Evolutionary conservation across 2,797 vertebrate genomes (phyloP).

Genomic region (Hippocampus kuda): DNA sequence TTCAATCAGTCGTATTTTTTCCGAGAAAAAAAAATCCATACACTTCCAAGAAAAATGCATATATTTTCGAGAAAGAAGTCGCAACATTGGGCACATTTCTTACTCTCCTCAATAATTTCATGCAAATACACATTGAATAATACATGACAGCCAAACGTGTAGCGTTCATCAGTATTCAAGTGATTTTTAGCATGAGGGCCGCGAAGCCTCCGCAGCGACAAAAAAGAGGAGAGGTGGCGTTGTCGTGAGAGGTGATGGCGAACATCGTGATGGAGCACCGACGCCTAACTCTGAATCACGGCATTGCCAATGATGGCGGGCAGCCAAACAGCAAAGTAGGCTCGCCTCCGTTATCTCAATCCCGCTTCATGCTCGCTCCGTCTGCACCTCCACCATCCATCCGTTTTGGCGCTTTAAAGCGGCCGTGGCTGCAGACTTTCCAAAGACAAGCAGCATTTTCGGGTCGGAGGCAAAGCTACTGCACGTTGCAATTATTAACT

Average conservation of each 20-base stretch:
- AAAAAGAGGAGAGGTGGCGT: conserved; percentile 6
- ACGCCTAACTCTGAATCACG: conserved; percentile 37
- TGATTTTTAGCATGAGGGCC: background rate
- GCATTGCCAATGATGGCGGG: conserved; percentile 39
- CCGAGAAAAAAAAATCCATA: no score
- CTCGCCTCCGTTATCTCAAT: conserved; percentile 46
- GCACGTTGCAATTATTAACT: background rate
- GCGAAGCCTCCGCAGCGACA: background rate
- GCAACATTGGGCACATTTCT: no score
- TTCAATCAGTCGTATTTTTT: no score
- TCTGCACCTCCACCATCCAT: conserved; percentile 34
- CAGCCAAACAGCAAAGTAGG: conserved; percentile 29
- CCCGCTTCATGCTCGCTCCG: conserved; percentile 35
- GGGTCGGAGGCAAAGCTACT: no score
- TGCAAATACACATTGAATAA: no score
- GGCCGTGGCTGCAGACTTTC: no score
- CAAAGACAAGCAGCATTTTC: no score
- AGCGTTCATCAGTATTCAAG: background rate
- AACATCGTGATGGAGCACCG: conserved; percentile 43
- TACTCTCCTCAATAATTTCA: no score
- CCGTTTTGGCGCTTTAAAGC: no score
- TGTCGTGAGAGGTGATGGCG: conserved; percentile 15
- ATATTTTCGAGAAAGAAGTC: no score
- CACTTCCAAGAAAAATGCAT: no score
- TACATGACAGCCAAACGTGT: no score